These are phyloP conservation scores for Empidonax alnorum DNA, from an alignment of 2,113 vertebrate species.

Conservation along the genomic window DNA sequence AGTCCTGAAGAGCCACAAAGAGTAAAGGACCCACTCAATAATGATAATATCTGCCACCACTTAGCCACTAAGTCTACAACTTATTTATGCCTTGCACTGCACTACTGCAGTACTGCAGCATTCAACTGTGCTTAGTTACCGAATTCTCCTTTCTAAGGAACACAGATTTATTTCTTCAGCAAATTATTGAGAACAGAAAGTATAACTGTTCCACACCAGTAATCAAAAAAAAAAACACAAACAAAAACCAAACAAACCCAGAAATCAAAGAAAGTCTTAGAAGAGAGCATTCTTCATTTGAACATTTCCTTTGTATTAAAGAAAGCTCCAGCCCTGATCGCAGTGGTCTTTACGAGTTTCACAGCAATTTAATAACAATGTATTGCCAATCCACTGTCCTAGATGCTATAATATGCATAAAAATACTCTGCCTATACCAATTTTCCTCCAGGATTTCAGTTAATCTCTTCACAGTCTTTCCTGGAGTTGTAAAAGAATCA, in stretches of 20 bases:
- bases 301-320: not conserved
- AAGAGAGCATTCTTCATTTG: not conserved
- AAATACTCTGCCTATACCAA: not conserved
- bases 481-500: not conserved
- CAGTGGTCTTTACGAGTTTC: not conserved
- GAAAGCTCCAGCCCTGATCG: not conserved
- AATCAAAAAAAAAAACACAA: not conserved
- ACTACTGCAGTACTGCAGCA: constrained; percentile 20
- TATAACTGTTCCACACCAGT: not conserved
- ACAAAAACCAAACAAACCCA: not conserved
- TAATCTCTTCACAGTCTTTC: not conserved
- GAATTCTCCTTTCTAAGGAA: not conserved
- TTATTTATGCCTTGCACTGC: not conserved
- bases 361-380: not conserved
- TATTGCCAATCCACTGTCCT: not conserved
- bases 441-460: not conserved
- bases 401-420: not conserved
- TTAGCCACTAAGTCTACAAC: not conserved
- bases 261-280: not conserved
- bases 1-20: not conserved
- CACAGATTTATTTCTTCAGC: not conserved
- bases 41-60: not conserved
- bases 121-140: not conserved
- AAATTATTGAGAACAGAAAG: not conserved
- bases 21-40: not conserved